Base-by-base conservation (phyloP, 2,888 invertebrate genomes). In the Lampropteryx suffumata region DNA sequence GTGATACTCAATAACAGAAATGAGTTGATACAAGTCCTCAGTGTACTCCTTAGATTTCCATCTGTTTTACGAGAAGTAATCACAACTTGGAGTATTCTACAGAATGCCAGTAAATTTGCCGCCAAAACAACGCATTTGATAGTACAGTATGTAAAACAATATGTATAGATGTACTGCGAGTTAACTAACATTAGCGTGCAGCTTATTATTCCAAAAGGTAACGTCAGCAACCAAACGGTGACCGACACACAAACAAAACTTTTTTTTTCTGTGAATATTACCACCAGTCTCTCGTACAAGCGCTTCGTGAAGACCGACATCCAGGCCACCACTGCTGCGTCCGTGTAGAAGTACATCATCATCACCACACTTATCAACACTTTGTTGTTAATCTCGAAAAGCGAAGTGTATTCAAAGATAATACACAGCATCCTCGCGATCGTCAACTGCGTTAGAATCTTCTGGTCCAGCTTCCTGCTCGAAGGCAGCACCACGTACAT, bases 1-100 rank as follows among this genome's bases (percentile, higher is more conserved):
- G 50, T 51, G 3, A 51, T 27, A 17, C 50, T 51, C 13, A 51
- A n/a, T 7, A 51, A 21, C 9, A 51, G 29, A 24, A 51, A 41
- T 1, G 34, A 36, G 21, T 32, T 51, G 6, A 46, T 9, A 37
- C 45, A 51, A 9, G 46, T 41, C 11, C 17, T 45, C n/a, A 46
- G 27, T 13, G 41, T 41, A 4, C 21, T 46, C 11, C 8, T 46
- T 0, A 45, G 13, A 8, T 41, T 21, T 13, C 41, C 32, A 1
- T 51, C 41, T 4, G 10, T 24, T 13, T 33, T 46, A 17, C 17
- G 2, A 11, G 26, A 45, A 0, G 45, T 41, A 1, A 41, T 9
- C n/a, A 51, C 35, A 0, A 36, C 41, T 9, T 17, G 21, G 5
- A 51, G 13, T n/a, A 51, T 51, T 10, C 50, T 37, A 11, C 41